Conservation (phyloP, 2,113 vertebrate genomes). For the Notarius quadriscutis region DNA sequence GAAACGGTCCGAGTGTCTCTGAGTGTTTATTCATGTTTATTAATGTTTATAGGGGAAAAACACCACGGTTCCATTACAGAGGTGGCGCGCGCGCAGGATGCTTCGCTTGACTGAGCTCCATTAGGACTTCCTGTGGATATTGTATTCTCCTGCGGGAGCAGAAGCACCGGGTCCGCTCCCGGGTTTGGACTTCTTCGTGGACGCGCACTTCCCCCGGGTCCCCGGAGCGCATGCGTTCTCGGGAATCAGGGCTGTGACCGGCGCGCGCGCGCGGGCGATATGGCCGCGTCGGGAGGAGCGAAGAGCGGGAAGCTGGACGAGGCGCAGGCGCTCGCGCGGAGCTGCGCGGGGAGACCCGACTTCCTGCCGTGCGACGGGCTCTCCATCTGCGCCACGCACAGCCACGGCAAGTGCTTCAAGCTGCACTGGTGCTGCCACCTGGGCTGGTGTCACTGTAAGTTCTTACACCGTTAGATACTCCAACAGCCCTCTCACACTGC, state of each 20-base stretch:
- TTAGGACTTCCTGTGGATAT: slow-evolving; percentile 23
- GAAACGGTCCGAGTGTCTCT: too few species aligned
- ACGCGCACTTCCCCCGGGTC: too few species aligned
- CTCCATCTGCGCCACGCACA: slow-evolving; percentile 96
- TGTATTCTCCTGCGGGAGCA: too few species aligned
- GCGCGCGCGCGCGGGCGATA: slow-evolving; percentile 16
- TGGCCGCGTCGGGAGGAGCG: slow-evolving; percentile 53
- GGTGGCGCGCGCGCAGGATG: background rate
- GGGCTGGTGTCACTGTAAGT: slow-evolving; percentile 99
- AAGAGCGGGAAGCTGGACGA: slow-evolving; percentile 91
- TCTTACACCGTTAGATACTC: background rate
- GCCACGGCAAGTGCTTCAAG: slow-evolving; percentile 98
- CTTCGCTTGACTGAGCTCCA: background rate
- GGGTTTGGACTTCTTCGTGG: background rate
- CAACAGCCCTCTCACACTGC: background rate
- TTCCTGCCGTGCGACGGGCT: slow-evolving; percentile 97
- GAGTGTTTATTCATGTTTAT: too few species aligned
- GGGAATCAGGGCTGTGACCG: slow-evolving; percentile 29
- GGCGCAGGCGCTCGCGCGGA: slow-evolving; percentile 93
- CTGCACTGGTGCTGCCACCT: slow-evolving; percentile 99
- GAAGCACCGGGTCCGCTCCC: too few species aligned
- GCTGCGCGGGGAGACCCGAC: slow-evolving; percentile 95
- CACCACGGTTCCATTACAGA: background rate
- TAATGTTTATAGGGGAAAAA: too few species aligned
- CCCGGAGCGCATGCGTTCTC: slow-evolving; percentile 20